Conservation (phyloP, 2,888 invertebrate species). For the Platynereis dumerilii region DNA sequence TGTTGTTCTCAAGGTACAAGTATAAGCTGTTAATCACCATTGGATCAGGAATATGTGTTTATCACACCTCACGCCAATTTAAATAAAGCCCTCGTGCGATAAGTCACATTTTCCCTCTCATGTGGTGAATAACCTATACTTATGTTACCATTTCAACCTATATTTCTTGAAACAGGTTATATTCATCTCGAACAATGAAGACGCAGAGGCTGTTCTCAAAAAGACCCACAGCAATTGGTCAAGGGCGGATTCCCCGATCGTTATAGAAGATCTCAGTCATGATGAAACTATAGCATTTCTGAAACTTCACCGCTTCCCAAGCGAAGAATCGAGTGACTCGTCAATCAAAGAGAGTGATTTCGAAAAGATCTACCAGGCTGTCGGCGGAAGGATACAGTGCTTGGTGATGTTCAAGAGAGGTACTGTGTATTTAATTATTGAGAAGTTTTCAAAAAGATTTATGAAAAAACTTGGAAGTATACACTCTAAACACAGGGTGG, state of each 20-base stretch:
- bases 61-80: too few species aligned
- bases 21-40: too few species aligned
- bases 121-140: too few species aligned
- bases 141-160: too few species aligned
- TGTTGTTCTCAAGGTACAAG: too few species aligned
- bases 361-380: not conserved
- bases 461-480: too few species aligned
- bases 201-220: constrained; percentile 26
- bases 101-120: too few species aligned
- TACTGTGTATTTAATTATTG: constrained; percentile 10
- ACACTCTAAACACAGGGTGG: too few species aligned
- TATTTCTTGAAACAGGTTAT: too few species aligned
- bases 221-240: constrained; percentile 35
- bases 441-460: too few species aligned
- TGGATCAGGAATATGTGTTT: too few species aligned
- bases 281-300: constrained; percentile 33
- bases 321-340: not conserved
- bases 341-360: not conserved
- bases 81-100: too few species aligned
- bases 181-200: constrained; percentile 36
- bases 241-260: constrained; percentile 32
- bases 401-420: constrained; percentile 14
- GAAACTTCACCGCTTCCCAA: not conserved
- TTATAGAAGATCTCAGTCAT: constrained; percentile 31
- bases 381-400: not conserved